phyloP scores from a whole-genome alignment of 1,140 invertebrate species.

The Himalopsyche phryganea region DNA sequence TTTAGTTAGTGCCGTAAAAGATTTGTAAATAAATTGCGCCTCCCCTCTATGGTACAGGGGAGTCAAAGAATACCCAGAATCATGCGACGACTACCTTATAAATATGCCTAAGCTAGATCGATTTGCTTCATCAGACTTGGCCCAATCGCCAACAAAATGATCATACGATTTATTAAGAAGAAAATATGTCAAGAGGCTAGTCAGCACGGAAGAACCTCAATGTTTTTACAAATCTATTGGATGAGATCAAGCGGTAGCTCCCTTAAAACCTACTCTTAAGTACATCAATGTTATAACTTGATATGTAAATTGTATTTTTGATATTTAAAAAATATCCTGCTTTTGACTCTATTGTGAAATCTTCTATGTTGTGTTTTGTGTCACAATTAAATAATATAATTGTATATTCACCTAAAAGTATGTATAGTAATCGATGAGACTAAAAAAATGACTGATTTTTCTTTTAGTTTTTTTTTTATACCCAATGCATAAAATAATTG shows the following conservation, averaged over 20 bases:
- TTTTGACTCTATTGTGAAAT: slow-evolving; percentile 31
- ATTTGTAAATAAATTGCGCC: no score
- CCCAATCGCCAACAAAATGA: no score
- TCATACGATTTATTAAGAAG: no score
- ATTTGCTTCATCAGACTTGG: no score
- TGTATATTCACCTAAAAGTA: slow-evolving; percentile 13
- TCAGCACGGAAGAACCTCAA: background rate
- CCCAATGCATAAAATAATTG: no score
- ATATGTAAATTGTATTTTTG: slow-evolving; percentile 33
- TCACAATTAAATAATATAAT: slow-evolving; percentile 23
- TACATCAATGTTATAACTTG: slow-evolving; percentile 4
- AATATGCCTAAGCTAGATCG: no score
- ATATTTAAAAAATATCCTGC: slow-evolving; percentile 36
- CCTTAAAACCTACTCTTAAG: background rate
- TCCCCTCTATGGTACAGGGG: no score
- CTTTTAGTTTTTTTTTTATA: background rate
- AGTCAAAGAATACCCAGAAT: no score
- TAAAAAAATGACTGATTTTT: slow-evolving; percentile 21
- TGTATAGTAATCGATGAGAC: slow-evolving; percentile 17
- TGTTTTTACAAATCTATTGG: background rate
- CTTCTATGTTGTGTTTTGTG: slow-evolving; percentile 34
- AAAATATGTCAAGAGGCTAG: no score
- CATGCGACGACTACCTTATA: no score
- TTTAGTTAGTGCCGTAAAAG: no score
- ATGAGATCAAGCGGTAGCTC: background rate